A percentile compares a stretch with the other conserved stretches of the same genome.
Evolutionary conservation across 2,888 invertebrate species (phyloP).

Genomic region (Noctua comes): DNA sequence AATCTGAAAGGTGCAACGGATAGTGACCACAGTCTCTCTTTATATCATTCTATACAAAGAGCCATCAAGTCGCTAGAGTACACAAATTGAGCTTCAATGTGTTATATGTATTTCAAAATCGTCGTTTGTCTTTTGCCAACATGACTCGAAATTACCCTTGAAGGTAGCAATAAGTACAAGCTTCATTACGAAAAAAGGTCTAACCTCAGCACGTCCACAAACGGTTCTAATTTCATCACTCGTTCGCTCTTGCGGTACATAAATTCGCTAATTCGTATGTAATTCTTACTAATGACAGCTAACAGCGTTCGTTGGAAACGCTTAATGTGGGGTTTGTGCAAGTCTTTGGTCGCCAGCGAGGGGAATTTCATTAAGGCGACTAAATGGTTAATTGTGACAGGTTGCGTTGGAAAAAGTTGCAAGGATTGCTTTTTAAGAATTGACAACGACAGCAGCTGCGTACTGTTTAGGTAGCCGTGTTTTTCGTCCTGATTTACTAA

Average conservation of each 20-base stretch:
- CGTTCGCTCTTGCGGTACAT: conserved; percentile 73
- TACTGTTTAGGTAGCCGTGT: neutral
- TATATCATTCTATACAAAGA: neutral
- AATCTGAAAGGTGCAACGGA: neutral
- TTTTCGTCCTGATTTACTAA: neutral
- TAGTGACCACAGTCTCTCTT: neutral
- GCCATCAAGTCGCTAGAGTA: neutral
- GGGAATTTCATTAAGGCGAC: conserved; percentile 56
- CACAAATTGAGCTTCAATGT: neutral
- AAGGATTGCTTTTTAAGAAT: conserved; percentile 6
- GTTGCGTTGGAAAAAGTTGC: conserved; percentile 21
- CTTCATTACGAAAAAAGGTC: conserved; percentile 20
- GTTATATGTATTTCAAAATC: neutral
- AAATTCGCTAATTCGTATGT: conserved; percentile 77
- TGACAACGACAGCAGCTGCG: neutral
- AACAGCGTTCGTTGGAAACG: conserved; percentile 74
- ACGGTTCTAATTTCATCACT: conserved; percentile 69
- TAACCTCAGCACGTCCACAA: conserved; percentile 45
- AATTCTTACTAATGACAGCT: conserved; percentile 75
- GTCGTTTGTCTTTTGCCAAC: neutral
- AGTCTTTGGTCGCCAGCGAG: conserved; percentile 58
- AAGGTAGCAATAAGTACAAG: neutral
- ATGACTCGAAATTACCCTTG: neutral
- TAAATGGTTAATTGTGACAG: conserved; percentile 40
- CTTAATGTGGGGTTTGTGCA: conserved; percentile 74